Conservation (phyloP, 2,888 invertebrate species). For the Dolichomitus sp. region DNA sequence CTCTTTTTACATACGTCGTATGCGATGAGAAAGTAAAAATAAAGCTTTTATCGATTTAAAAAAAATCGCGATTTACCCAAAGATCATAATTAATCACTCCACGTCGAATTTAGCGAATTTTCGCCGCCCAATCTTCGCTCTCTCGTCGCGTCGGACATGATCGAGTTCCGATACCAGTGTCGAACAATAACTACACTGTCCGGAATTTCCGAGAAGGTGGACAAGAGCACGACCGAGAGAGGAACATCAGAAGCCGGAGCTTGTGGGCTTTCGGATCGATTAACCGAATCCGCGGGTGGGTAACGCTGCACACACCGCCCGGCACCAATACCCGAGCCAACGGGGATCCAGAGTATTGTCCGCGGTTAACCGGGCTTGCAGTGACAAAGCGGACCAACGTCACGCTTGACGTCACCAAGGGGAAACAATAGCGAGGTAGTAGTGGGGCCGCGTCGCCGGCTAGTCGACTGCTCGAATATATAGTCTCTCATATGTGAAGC, state of each 20-base stretch:
- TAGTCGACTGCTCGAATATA: slow-evolving; percentile 18
- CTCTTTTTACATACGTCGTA: too few species aligned
- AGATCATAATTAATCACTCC: background rate
- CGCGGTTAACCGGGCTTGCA: slow-evolving; percentile 76
- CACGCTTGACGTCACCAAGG: slow-evolving; percentile 70
- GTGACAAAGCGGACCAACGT: slow-evolving; percentile 77
- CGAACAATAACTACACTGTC: slow-evolving; percentile 13
- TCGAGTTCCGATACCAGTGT: slow-evolving; percentile 7
- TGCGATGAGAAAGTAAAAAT: too few species aligned
- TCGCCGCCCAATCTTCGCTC: background rate
- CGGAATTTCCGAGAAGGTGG: slow-evolving; percentile 13
- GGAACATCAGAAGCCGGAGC: slow-evolving; percentile 9
- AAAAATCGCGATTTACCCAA: background rate
- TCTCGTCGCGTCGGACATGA: background rate
- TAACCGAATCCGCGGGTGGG: slow-evolving; percentile 53
- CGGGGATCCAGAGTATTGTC: slow-evolving; percentile 71
- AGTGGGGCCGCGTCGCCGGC: slow-evolving; percentile 35
- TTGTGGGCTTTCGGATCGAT: slow-evolving; percentile 61
- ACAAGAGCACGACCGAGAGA: background rate
- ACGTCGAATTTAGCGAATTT: background rate
- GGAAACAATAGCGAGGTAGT: slow-evolving; percentile 71
- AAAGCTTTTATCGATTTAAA: too few species aligned
- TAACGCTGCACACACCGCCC: background rate
- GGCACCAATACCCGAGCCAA: slow-evolving; percentile 59
- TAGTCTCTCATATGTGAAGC: background rate